Evolutionary conservation across 92 coral and sea anemone species (phyloP).

Genomic region (Actinostola sp.): DNA sequence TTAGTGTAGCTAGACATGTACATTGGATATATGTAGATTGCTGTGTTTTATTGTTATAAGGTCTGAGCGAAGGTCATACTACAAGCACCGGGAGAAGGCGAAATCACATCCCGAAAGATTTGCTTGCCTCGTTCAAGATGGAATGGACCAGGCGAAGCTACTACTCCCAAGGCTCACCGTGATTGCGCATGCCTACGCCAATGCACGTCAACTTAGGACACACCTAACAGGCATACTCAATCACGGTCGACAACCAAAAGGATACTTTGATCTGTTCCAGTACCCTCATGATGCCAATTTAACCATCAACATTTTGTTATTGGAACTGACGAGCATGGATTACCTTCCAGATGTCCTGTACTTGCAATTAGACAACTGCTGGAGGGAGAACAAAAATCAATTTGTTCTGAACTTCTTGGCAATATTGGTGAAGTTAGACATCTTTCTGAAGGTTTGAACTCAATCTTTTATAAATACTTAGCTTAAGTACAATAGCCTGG

Average conservation of each 20-base stretch:
- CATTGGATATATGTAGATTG: too few relatives aligned
- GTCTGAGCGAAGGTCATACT: constrained; percentile 31
- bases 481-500: not conserved
- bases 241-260: constrained; percentile 61
- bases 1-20: too few relatives aligned
- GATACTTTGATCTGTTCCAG: constrained; percentile 64
- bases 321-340: constrained; percentile 58
- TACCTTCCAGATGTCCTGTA: constrained; percentile 50
- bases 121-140: constrained; percentile 40
- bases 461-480: not conserved
- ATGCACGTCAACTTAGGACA: constrained; percentile 59
- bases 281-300: constrained; percentile 70
- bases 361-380: constrained; percentile 70
- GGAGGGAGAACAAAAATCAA: constrained; percentile 77
- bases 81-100: constrained; percentile 41
- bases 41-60: constrained; percentile 18
- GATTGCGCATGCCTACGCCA: constrained; percentile 57
- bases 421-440: constrained; percentile 53
- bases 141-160: constrained; percentile 71
- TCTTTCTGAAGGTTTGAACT: constrained; percentile 58
- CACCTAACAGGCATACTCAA: constrained; percentile 74
- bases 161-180: constrained; percentile 37
- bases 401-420: constrained; percentile 59
- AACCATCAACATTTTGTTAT: constrained; percentile 51
- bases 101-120: not conserved